Evolutionary conservation across 1,140 invertebrate genomes (phyloP), one percentile per base, ranked within the genome.

Genomic region (Drosophila repleta): DNA sequence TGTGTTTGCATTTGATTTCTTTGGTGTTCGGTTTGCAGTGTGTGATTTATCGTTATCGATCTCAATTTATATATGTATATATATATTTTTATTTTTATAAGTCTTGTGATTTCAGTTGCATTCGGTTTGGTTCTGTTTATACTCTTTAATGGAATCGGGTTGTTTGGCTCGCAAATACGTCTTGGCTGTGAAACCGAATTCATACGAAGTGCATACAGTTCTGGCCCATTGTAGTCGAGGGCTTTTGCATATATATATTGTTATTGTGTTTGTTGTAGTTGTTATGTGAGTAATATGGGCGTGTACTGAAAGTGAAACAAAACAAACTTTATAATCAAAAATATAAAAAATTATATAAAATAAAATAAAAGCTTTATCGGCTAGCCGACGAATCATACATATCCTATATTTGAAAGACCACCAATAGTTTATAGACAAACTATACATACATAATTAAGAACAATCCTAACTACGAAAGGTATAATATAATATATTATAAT

Each of bases 121-220:
- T 83, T 70, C 65, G 60, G 55, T 79, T 83, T 83, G 80, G 80
- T 85, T 84, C 81, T 79, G 74, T 69, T 60, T 11, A 48, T 63
- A 43, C 53, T 53, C 58, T 45, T 73, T 41, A 41, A 58, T 39
- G 61, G 53, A 32, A 51, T 32, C 48, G 48, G 48, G 5, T 51
- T 5, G 48, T 10, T 51, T 51, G 48, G 48, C 48, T 51, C 46
- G 46, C 46, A 49, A 49, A 49, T 24, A 29, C 21, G 41, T 65
- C 53, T 70, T 85, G 68, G 81, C 74, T 81, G 65, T 87, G 82
- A 87, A 87, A 87, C 82, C 82, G 74, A 81, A 77, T 75, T 74
- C 10, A 46, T n/a, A n/a, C n/a, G n/a, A n/a, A 70, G 62, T 71
- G 64, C 64, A 43, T 66, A 61, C 82, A 85, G 82, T 87, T 35